Conservation (phyloP, 1,140 invertebrate genomes). For the Temnothorax nylanderi region DNA sequence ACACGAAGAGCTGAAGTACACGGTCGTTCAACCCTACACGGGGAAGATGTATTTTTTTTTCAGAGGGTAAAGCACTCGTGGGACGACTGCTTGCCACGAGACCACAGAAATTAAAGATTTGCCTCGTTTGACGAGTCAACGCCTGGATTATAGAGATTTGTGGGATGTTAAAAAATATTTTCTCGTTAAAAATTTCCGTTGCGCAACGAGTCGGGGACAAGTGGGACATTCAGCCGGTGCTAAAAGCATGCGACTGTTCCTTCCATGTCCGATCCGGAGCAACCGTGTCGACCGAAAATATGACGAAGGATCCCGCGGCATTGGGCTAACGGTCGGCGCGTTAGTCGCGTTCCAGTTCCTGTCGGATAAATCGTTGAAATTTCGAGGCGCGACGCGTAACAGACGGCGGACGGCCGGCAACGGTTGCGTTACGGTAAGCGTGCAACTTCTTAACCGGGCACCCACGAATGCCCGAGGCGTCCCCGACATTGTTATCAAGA, state of each 20-base stretch:
- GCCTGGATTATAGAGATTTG: neutral
- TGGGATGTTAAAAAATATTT: neutral
- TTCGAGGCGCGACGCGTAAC: slow-evolving; percentile 75
- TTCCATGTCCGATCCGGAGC: neutral
- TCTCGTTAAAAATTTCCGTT: neutral
- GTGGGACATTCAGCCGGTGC: slow-evolving; percentile 5
- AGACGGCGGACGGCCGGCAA: slow-evolving; percentile 43
- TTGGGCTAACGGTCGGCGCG: slow-evolving; percentile 13
- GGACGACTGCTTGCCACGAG: neutral
- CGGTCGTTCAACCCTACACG: slow-evolving; percentile 77
- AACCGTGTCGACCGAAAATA: slow-evolving; percentile 18
- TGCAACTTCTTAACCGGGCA: slow-evolving; percentile 62
- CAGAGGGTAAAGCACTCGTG: neutral
- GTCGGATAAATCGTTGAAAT: slow-evolving; percentile 77
- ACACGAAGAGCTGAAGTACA: slow-evolving; percentile 64
- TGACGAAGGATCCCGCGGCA: slow-evolving; percentile 23
- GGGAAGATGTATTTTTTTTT: slow-evolving; percentile 32
- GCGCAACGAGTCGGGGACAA: neutral
- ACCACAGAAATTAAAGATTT: neutral
- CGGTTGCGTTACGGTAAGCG: slow-evolving; percentile 50
- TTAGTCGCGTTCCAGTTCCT: slow-evolving; percentile 70
- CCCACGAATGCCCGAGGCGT: slow-evolving; percentile 74
- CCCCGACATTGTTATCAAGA: slow-evolving; percentile 80
- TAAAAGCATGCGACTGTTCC: neutral
- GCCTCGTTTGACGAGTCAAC: neutral